phyloP scores from a whole-genome alignment of 2,797 vertebrate species.

The Pseudotriccus pelzelni region DNA sequence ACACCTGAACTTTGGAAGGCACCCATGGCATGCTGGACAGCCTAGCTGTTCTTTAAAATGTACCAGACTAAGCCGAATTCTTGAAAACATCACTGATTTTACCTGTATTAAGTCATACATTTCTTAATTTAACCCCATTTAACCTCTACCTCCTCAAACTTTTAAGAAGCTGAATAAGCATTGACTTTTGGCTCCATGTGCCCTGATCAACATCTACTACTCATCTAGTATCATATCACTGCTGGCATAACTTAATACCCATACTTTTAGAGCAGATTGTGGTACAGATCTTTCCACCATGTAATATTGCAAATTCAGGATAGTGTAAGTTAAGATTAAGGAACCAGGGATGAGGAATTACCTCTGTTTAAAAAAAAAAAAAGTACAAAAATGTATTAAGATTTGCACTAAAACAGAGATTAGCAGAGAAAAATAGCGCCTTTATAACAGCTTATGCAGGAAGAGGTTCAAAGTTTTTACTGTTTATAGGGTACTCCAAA shows the following conservation, averaged over 20 bases:
- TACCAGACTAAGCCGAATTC: neutral
- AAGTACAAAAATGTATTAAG: neutral
- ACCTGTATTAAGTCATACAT: neutral
- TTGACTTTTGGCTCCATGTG: neutral
- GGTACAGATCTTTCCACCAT: neutral
- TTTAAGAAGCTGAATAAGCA: neutral
- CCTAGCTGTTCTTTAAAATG: neutral
- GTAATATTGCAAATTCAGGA: neutral
- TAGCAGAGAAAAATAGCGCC: neutral
- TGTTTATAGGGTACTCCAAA: neutral
- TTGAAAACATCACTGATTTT: neutral
- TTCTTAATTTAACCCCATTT: neutral
- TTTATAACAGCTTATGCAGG: neutral
- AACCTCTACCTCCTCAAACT: neutral
- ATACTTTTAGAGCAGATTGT: neutral
- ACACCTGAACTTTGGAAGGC: neutral
- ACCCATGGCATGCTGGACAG: rapidly evolving
- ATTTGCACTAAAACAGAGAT: neutral
- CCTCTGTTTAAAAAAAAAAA: neutral
- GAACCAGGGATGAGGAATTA: neutral
- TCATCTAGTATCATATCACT: neutral
- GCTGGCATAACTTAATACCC: neutral
- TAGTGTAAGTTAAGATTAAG: neutral
- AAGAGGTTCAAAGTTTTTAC: neutral
- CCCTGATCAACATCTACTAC: neutral